Percentiles rank a stretch among this genome's conserved stretches.
These are phyloP conservation scores for Cryptoleucopteryx plumbea DNA, from an alignment of 2,113 vertebrate species.

Conservation along the genomic window DNA sequence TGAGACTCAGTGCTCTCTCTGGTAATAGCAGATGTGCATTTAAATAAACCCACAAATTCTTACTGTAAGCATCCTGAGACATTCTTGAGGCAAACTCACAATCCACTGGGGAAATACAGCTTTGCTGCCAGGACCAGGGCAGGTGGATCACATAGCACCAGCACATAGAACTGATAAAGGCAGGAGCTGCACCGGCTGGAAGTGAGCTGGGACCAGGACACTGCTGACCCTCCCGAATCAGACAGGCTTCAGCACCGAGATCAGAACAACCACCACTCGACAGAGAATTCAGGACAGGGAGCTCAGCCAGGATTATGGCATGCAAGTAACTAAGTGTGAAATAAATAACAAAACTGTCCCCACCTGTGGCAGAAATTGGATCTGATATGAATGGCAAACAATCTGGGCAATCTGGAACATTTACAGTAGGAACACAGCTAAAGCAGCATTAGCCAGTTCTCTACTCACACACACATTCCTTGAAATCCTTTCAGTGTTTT, in stretches of 20 bases:
- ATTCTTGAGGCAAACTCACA: not conserved
- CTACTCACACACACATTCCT: not conserved
- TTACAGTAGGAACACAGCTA: not conserved
- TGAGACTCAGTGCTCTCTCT: not conserved
- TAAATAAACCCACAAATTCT: not conserved
- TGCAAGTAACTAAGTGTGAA: not conserved
- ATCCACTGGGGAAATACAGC: not conserved
- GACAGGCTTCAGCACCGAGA: not conserved
- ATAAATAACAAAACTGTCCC: not conserved
- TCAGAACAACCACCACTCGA: not conserved
- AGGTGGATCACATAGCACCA: not conserved
- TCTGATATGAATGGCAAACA: not conserved
- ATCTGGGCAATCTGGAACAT: not conserved
- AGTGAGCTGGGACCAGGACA: not conserved
- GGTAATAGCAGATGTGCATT: not conserved
- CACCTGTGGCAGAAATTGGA: not conserved
- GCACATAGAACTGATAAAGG: not conserved
- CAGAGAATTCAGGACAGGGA: not conserved
- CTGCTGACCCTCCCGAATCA: not conserved
- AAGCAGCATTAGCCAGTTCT: not conserved
- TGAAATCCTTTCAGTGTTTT: not conserved
- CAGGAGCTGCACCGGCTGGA: not conserved
- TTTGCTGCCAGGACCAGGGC: not conserved
- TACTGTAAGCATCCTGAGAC: not conserved
- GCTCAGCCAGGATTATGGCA: not conserved